Percentiles rank a stretch among this genome's conserved stretches.
These are phyloP conservation scores for Characodon lateralis DNA, from an alignment of 2,797 vertebrate genomes.

Conservation along the genomic window DNA sequence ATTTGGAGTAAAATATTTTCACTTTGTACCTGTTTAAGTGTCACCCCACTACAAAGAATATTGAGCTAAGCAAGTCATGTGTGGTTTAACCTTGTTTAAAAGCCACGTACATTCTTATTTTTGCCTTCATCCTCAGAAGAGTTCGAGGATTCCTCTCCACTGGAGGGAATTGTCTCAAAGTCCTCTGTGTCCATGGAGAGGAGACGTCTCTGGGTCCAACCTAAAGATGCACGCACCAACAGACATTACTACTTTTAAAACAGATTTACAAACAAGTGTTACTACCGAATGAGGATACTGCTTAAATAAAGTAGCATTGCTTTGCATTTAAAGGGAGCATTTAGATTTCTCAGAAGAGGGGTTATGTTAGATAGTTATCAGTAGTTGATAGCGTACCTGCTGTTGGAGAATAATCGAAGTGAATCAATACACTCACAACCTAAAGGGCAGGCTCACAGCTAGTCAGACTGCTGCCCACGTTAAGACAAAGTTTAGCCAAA, in stretches of 20 bases:
- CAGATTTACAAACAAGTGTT: background rate
- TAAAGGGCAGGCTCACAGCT: background rate
- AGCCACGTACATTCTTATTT: conserved; percentile 82
- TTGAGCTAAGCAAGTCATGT: background rate
- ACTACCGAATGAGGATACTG: background rate
- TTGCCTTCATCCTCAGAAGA: conserved; percentile 90
- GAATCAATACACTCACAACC: background rate
- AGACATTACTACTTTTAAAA: background rate
- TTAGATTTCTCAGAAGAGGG: background rate
- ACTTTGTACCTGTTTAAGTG: background rate
- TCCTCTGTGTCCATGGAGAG: conserved; percentile 87
- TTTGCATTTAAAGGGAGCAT: background rate
- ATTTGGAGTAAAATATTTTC: conserved; percentile 5
- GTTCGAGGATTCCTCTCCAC: conserved; percentile 89
- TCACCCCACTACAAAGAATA: background rate
- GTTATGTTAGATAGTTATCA: no score
- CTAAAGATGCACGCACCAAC: conserved; percentile 59
- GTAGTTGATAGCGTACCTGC: background rate
- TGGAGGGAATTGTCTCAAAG: conserved; percentile 90
- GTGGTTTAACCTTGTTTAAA: background rate
- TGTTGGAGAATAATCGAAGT: background rate
- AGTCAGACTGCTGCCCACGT: background rate
- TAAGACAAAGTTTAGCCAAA: background rate
- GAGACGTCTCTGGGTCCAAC: conserved; percentile 85
- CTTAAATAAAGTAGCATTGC: no score